Base-by-base conservation (phyloP, 2,888 invertebrate species). In the Phortica magna region DNA sequence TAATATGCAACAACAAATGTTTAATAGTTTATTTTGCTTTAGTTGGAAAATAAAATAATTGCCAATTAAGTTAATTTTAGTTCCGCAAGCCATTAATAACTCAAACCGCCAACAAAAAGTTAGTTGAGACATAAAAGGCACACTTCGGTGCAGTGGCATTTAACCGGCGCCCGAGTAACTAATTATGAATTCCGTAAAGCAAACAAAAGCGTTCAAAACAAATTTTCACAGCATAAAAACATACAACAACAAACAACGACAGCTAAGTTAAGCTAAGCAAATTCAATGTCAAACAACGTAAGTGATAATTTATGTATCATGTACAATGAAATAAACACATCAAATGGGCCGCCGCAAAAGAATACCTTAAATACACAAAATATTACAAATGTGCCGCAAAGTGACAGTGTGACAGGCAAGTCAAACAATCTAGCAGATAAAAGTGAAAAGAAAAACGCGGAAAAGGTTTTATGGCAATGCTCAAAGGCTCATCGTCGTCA, bases 321-420 rank as follows among this genome's bases (percentile, higher is more conserved):
- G 22, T 7, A 55, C n/a, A 55, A 17, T 55, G 17, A 55, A 55
- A 55, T 55, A 61, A 61, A 61, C 22, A 61, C 10, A 61, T 19
- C 17, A 61, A n/a, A 10, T 17, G 7, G 61, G 10, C 22, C 19
- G 61, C 1, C 4, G 10, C 31, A 9, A 65, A 65, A 19, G 10
- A 31, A n/a, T 41, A 31, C 39, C 48, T 12, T 48, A 48, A 59
- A 59, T 59, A 59, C 59, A 59, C 39, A 65, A 65, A 65, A 65
- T 65, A 41, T 41, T 7, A 41, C 65, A 41, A 65, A 65, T 65
- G 12, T n/a, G 10, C 41, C 12, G 7, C 41, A 65, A 65, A 65
- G 65, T 17, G 39, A 41, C 65, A 65, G 14, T n/a, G n/a, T 41
- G 39, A 65, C 65, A 65, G 39, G 39, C 19, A 6, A 41, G 65